Evolutionary conservation across 1,140 invertebrate genomes (phyloP), one percentile per base, ranked within the genome.

Genomic region (Drosophila pseudoananassae): DNA sequence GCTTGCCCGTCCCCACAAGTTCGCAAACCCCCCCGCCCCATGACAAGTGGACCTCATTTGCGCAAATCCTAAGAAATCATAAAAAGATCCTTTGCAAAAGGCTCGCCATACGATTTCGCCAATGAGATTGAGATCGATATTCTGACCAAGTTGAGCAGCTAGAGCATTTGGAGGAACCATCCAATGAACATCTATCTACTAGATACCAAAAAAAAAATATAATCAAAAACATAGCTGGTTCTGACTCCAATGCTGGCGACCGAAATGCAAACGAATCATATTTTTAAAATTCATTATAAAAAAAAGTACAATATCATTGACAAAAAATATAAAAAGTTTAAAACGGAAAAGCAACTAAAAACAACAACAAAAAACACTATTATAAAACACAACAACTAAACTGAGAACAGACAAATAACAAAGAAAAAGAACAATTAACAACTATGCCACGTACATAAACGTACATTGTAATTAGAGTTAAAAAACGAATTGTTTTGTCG

Each of bases 191-290:
- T 72, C 63, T 69, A 56, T 5, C 9, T 40, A 17, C 17, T 56
- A 69, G 51, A 69, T 69, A 55, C 40, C 27, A 47, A 40, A 80
- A 77, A 61, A 61, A 54, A 60, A 43, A 38, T 66, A 51, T 20
- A 20, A 66, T 54, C 40, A 51, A 46, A 46, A 17, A 43, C 40
- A 17, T 40, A 52, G 57, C 50, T 63, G 50, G 36, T 57, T 56
- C 50, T 47, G 82, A 83, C 57, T 75, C 60, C 45, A 27, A 52
- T 61, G 65, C 65, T 64, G 58, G 59, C 64, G 71, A 82, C 61
- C 78, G 78, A 76, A 78, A 78, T 88, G 82, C 83, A 88, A 87
- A 78, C 78, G 83, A 87, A 88, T 78, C 74, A 61, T 69, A 78
- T 51, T 59, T 63, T 31, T 47, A 63, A 53, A 52, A 58, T 45